Percentiles rank a stretch among this genome's conserved stretches.
phyloP scores from a whole-genome alignment of 2,888 invertebrate species.

The Spialia ferax region DNA sequence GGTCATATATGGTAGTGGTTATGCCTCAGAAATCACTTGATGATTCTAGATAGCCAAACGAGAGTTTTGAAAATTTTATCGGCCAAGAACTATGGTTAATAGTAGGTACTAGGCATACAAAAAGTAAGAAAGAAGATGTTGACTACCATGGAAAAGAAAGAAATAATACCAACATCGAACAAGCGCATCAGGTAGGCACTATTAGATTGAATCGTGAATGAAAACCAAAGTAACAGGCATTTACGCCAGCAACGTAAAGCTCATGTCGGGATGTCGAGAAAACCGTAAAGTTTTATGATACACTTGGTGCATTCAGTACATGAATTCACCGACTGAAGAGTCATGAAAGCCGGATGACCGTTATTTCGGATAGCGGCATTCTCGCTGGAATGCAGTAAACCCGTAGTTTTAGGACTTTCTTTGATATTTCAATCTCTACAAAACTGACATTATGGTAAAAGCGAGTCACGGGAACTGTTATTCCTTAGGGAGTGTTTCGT shows the following conservation, averaged over 20 bases:
- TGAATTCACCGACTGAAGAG: slow-evolving; percentile 16
- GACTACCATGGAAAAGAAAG: too few species aligned
- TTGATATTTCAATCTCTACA: background rate
- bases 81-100: too few species aligned
- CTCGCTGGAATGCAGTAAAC: background rate
- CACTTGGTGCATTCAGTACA: slow-evolving; percentile 24
- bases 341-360: slow-evolving; percentile 16
- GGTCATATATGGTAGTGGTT: slow-evolving; percentile 26
- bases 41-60: slow-evolving; percentile 20
- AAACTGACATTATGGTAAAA: background rate
- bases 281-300: background rate
- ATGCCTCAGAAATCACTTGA: slow-evolving; percentile 27
- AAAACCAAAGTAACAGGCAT: slow-evolving; percentile 1
- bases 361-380: slow-evolving; percentile 20
- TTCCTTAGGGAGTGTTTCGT: background rate
- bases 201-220: background rate
- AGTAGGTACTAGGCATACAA: too few species aligned
- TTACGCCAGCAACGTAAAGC: background rate
- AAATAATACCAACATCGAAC: too few species aligned
- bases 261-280: background rate
- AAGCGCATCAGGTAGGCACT: too few species aligned
- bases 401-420: slow-evolving; percentile 3
- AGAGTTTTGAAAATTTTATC: background rate
- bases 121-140: background rate
- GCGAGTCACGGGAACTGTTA: background rate